These are phyloP conservation scores for Blera fallax DNA, from an alignment of 2,888 invertebrate genomes.

Conservation along the genomic window DNA sequence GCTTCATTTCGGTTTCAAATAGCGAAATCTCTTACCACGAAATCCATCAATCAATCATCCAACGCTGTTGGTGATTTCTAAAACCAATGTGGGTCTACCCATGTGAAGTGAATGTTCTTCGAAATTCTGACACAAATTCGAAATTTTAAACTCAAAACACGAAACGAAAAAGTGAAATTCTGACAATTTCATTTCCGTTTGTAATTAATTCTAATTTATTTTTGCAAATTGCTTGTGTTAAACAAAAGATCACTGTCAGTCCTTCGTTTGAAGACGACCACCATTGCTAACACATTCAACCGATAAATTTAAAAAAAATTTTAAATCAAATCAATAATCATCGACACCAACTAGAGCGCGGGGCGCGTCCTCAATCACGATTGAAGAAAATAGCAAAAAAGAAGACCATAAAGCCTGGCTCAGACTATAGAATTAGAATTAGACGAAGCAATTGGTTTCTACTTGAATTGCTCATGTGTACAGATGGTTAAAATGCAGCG, in stretches of 20 bases:
- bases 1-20: not conserved
- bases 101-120: not conserved
- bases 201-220: slow-evolving; percentile 7
- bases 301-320: slow-evolving; percentile 58
- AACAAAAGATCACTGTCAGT: slow-evolving; percentile 8
- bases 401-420: slow-evolving; percentile 18
- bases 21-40: not conserved
- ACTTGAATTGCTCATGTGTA: slow-evolving; percentile 39
- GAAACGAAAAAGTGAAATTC: slow-evolving; percentile 24
- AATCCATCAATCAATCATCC: slow-evolving; percentile 12
- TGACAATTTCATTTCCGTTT: slow-evolving; percentile 38
- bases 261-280: not conserved
- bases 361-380: slow-evolving; percentile 65
- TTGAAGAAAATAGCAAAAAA: not conserved
- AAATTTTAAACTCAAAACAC: not conserved
- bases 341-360: slow-evolving; percentile 66
- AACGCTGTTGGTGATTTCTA: not conserved
- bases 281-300: not conserved
- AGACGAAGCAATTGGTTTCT: slow-evolving; percentile 48
- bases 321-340: slow-evolving; percentile 58
- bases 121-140: not conserved
- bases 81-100: not conserved
- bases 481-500: slow-evolving; percentile 56
- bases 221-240: not conserved
- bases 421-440: slow-evolving; percentile 22